Base-by-base conservation (phyloP, 2,888 invertebrate species). In the Andrena bucephala region DNA sequence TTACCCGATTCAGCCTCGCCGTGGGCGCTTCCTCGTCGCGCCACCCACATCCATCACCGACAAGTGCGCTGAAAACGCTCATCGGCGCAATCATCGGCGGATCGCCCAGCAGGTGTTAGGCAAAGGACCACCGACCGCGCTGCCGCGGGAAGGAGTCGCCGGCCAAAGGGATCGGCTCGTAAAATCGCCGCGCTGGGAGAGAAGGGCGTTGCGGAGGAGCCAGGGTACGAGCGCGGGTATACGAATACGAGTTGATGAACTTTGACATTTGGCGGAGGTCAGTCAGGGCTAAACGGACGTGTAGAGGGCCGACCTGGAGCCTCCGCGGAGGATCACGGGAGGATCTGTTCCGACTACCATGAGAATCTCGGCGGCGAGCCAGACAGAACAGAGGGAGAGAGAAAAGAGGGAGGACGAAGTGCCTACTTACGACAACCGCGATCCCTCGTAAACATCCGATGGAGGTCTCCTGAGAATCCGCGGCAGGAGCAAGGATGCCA, bases 381-480 rank as follows among this genome's bases (percentile, higher is more conserved):
- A 60, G 76, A 52, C 57, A 36, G 48, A 71, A 36, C 33, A 60
- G 63, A 48, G 76, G 50, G 7, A 42, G 67, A 65, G 75, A 31
- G 73, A 42, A 29, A 62, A 69, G 48, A 65, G 70, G 80, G 63
- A 66, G 54, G 63, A 54, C 79, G 70, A 88, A 88, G 84, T 87
- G 79, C 83, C 88, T 87, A 89, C 88, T 88, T 86, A 89, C 87
- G 88, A 86, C 85, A 77, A 83, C 77, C 87, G 65, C 86, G 89
- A 89, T 88, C 83, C 80, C 85, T 89, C 88, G 89, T 88, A 88
- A 88, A 88, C 88, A 88, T 87, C 83, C 87, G 83, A 87, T 74
- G 78, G 74, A 77, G 79, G 81, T 76, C 89, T 87, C 88, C 87
- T 85, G 88, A 89, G 88, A 88, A 88, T 88, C 82, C 83, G 85